phyloP scores from a whole-genome alignment of 2,113 vertebrate species.

The Urocynchramus pylzowi region DNA sequence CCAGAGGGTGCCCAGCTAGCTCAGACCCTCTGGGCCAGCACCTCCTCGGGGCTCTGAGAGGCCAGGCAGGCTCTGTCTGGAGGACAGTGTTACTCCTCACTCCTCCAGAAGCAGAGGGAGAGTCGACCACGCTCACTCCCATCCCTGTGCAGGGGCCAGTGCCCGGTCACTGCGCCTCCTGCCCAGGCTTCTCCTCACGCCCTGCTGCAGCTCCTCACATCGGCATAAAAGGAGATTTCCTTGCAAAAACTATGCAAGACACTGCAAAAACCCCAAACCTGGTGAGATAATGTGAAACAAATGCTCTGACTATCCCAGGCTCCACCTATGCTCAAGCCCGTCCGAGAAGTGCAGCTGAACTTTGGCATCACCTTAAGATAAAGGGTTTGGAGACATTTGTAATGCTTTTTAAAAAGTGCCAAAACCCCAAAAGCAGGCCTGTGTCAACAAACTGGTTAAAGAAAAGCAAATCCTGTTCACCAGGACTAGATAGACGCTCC shows the following conservation, averaged over 20 bases:
- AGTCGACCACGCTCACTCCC: neutral
- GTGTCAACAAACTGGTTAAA: neutral
- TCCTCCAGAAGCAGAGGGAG: neutral
- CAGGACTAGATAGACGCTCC: neutral
- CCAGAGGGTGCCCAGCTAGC: neutral
- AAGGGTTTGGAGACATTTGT: neutral
- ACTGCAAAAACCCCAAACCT: neutral
- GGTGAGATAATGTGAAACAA: neutral
- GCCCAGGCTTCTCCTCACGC: conserved; percentile 1
- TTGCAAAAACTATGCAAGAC: neutral
- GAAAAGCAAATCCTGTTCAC: neutral
- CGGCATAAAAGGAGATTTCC: conserved; percentile 8
- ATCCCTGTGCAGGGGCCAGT: neutral
- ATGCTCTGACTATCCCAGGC: neutral
- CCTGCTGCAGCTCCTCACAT: neutral
- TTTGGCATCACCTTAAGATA: neutral
- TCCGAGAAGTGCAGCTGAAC: neutral
- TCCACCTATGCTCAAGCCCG: neutral
- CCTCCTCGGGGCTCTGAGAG: rapidly evolving
- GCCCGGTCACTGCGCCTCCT: neutral
- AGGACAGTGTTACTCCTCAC: rapidly evolving
- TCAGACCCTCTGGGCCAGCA: neutral
- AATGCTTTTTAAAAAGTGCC: neutral
- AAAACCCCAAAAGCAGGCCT: neutral
- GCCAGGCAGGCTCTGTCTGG: neutral